These are phyloP conservation scores for Cathartes aura DNA, from an alignment of 2,113 vertebrate genomes.

Conservation along the genomic window DNA sequence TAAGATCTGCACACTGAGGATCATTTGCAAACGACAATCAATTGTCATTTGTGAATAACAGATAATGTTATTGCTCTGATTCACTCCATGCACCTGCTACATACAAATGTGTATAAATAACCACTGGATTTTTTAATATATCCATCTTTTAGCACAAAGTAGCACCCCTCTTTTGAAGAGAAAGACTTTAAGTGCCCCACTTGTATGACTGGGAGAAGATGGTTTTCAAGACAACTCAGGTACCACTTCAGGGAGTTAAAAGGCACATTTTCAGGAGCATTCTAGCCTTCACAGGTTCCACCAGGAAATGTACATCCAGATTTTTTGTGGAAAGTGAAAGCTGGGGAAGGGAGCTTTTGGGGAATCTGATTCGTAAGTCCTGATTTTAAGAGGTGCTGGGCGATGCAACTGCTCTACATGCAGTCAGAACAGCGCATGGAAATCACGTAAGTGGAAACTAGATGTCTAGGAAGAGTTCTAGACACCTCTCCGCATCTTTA, in stretches of 20 bases:
- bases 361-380: not conserved
- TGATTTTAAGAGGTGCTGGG: not conserved
- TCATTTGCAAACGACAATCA: not conserved
- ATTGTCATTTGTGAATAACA: not conserved
- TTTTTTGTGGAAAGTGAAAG: not conserved
- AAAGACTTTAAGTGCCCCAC: not conserved
- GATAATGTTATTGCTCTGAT: not conserved
- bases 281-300: not conserved
- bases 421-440: not conserved
- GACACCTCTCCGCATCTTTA: not conserved
- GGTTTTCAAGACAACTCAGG: not conserved
- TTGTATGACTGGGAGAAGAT: not conserved
- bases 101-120: not conserved
- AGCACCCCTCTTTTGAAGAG: not conserved
- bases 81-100: not conserved
- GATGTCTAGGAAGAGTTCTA: not conserved
- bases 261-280: not conserved
- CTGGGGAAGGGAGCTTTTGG: not conserved
- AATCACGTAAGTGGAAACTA: not conserved
- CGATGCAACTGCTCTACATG: not conserved
- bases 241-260: not conserved
- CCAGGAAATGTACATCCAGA: not conserved
- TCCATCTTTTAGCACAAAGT: not conserved
- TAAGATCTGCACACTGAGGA: not conserved
- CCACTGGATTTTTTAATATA: not conserved